Conservation (phyloP, 2,888 invertebrate species). For the Achlya flavicornis region DNA sequence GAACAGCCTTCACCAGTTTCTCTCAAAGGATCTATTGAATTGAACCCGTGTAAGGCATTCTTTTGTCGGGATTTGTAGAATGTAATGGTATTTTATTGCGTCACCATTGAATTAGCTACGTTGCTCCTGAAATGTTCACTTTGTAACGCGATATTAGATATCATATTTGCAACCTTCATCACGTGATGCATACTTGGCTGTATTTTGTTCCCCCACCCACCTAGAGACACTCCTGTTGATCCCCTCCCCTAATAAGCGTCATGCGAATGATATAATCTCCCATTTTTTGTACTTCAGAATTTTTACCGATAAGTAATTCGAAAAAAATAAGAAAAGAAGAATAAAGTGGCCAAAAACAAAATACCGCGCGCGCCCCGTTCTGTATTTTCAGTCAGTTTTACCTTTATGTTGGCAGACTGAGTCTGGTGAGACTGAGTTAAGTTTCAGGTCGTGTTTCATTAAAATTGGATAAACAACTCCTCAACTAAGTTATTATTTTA, state of each 20-base stretch:
- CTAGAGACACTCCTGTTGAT: too few relatives aligned
- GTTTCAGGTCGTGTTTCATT: constrained; percentile 1
- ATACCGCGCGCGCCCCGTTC: not conserved
- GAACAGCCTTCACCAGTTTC: not conserved
- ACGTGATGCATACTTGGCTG: too few relatives aligned
- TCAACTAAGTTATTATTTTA: not conserved
- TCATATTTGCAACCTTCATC: too few relatives aligned
- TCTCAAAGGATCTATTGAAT: not conserved
- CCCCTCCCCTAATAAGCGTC: too few relatives aligned
- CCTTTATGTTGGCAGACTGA: not conserved
- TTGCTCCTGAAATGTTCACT: too few relatives aligned
- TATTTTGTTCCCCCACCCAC: too few relatives aligned
- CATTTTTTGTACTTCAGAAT: too few relatives aligned
- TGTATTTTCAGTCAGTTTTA: not conserved
- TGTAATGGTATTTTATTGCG: not conserved
- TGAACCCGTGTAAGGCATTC: not conserved
- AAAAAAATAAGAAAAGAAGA: not conserved
- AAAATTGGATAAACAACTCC: not conserved
- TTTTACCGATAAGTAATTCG: too few relatives aligned
- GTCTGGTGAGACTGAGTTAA: not conserved
- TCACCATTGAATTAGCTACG: too few relatives aligned
- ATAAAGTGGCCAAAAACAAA: not conserved
- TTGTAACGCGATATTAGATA: too few relatives aligned
- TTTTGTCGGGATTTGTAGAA: not conserved
- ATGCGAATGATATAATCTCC: too few relatives aligned